A percentile compares a stretch with the other conserved stretches of the same genome.
Evolutionary conservation across 2,113 vertebrate genomes (phyloP).

Genomic region (Oncorhynchus gorbuscha): DNA sequence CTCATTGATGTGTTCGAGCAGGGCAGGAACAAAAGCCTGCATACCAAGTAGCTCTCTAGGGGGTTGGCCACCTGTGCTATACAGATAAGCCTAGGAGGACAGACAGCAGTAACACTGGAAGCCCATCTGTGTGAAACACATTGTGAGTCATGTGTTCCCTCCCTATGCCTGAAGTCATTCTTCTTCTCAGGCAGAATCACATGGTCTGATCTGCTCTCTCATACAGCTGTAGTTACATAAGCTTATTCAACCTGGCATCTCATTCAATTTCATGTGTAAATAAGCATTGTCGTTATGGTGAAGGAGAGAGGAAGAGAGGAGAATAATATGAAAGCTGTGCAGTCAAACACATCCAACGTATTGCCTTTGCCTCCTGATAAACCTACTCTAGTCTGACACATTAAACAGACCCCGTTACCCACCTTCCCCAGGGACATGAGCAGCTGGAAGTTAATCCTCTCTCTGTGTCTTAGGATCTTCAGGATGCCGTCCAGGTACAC

Average conservation of each 20-base stretch:
- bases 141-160: not conserved
- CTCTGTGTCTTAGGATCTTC: slow-evolving; percentile 84
- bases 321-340: no score
- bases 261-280: not conserved
- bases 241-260: not conserved
- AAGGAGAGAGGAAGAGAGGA: not conserved
- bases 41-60: no score
- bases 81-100: no score
- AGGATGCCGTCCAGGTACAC: slow-evolving; percentile 93
- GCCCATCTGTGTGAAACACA: not conserved
- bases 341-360: no score
- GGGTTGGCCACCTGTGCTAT: no score
- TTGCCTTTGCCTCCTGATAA: no score
- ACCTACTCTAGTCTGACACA: not conserved
- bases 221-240: slow-evolving; percentile 12
- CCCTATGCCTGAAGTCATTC: not conserved
- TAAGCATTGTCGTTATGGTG: not conserved
- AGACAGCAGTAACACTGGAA: no score
- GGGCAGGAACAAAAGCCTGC: no score
- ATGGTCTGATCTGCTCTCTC: not conserved
- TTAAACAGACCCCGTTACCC: slow-evolving; percentile 25
- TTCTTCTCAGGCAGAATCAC: slow-evolving; percentile 12
- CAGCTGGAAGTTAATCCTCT: slow-evolving; percentile 87
- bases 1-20: no score
- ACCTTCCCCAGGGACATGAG: slow-evolving; percentile 94